These are phyloP conservation scores for Dasyprocta punctata DNA, from an alignment of 2,113 vertebrate genomes.

Conservation along the genomic window DNA sequence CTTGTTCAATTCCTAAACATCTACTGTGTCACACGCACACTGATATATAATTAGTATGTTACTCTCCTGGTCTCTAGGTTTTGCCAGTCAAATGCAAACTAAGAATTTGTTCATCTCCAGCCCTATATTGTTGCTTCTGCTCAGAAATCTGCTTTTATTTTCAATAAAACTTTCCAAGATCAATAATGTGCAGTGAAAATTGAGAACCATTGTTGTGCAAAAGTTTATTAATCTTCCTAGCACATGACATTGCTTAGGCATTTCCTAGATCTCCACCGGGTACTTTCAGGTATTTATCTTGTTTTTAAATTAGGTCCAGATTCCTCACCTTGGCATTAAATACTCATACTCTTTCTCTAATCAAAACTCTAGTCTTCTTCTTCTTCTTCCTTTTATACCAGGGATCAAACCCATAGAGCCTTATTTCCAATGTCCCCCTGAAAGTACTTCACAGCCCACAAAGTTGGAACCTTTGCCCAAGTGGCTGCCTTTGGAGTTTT, in stretches of 20 bases:
- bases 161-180: background rate
- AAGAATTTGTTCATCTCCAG: background rate
- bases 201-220: background rate
- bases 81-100: background rate
- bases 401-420: background rate
- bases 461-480: constrained; percentile 4
- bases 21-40: background rate
- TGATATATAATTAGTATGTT: background rate
- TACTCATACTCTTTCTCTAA: background rate
- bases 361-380: background rate
- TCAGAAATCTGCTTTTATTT: background rate
- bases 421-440: background rate
- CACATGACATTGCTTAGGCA: background rate
- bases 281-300: constrained; percentile 26
- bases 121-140: background rate
- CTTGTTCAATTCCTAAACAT: background rate
- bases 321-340: constrained; percentile 30
- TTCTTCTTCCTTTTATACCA: background rate
- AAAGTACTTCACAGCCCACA: background rate
- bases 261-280: background rate
- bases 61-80: background rate
- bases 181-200: background rate
- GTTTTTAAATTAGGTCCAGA: constrained; percentile 21
- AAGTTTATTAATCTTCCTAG: background rate
- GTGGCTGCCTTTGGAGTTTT: constrained; percentile 5